Percentiles rank a stretch among this genome's conserved stretches.
Evolutionary conservation across 2,113 vertebrate genomes (phyloP).

Genomic region (Thalassoma bifasciatum): DNA sequence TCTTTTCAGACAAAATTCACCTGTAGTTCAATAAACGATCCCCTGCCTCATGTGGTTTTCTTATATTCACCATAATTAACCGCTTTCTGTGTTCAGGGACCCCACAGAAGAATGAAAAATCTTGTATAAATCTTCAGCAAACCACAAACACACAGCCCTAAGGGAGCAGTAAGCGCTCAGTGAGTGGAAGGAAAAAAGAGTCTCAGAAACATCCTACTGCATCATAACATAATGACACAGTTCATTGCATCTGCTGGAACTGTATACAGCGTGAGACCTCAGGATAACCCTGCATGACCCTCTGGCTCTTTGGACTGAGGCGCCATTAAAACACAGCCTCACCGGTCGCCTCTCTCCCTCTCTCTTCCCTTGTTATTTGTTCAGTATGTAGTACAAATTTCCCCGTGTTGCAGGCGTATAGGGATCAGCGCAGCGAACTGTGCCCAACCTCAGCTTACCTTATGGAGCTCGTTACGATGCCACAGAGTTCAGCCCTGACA

Average conservation of each 20-base stretch:
- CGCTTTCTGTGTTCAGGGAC: conserved; percentile 28
- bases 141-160: conserved; percentile 29
- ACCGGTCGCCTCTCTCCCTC: conserved; percentile 34
- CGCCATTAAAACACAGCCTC: conserved; percentile 68
- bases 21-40: conserved; percentile 33
- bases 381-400: conserved; percentile 99
- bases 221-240: conserved; percentile 76
- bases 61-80: conserved; percentile 1
- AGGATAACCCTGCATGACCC: conserved; percentile 68
- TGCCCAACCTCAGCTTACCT: conserved; percentile 94
- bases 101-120: conserved; percentile 17
- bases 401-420: conserved; percentile 87
- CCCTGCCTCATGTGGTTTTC: conserved; percentile 18
- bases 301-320: conserved; percentile 57
- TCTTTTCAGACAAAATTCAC: conserved; percentile 15
- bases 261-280: conserved; percentile 62
- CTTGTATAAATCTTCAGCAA: conserved; percentile 1
- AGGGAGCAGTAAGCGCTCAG: conserved; percentile 18
- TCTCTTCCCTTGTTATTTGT: conserved; percentile 88
- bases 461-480: conserved; percentile 94
- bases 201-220: conserved; percentile 51
- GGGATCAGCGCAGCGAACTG: conserved; percentile 92
- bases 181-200: conserved; percentile 5
- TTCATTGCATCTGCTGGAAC: conserved; percentile 73
- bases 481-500: conserved; percentile 99